A percentile compares a stretch with the other conserved stretches of the same genome.
phyloP scores from a whole-genome alignment of 2,888 invertebrate genomes.

The Ligdia adustata region DNA sequence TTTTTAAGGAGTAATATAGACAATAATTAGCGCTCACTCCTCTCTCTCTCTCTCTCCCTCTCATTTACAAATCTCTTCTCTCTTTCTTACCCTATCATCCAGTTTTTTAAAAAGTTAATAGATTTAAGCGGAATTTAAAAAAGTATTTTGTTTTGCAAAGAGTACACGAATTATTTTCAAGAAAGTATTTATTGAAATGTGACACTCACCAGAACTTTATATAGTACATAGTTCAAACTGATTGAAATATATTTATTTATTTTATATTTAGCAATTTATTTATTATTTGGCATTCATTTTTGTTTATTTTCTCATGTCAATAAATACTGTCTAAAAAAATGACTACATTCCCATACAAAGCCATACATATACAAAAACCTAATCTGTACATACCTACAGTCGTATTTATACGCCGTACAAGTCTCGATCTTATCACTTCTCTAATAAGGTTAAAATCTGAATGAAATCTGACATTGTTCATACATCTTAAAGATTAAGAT shows the following conservation, averaged over 20 bases:
- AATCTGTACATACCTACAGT: slow-evolving; percentile 35
- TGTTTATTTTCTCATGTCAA: not conserved
- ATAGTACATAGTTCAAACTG: too few species aligned
- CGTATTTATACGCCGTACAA: slow-evolving; percentile 22
- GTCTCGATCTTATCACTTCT: slow-evolving; percentile 16
- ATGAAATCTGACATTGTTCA: not conserved
- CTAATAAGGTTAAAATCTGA: slow-evolving; percentile 30
- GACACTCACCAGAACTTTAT: too few species aligned
- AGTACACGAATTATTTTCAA: not conserved
- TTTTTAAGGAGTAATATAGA: slow-evolving; percentile 12
- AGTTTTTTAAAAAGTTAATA: slow-evolving; percentile 15
- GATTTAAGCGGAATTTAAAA: slow-evolving; percentile 16
- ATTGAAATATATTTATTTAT: too few species aligned
- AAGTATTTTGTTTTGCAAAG: slow-evolving; percentile 3
- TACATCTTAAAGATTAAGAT: too few species aligned
- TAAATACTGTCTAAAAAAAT: slow-evolving; percentile 8
- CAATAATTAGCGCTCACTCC: slow-evolving; percentile 6
- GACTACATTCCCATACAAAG: slow-evolving; percentile 18
- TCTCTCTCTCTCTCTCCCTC: slow-evolving; percentile 8
- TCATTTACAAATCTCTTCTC: slow-evolving; percentile 5
- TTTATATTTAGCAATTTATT: too few species aligned
- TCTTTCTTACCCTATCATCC: slow-evolving; percentile 24
- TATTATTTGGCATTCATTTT: not conserved
- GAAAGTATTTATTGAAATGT: slow-evolving; percentile 11
- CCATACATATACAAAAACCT: slow-evolving; percentile 33